Evolutionary conservation across 2,797 vertebrate genomes (phyloP), one percentile per base, ranked within the genome.

Genomic region (Myotis findleyi): DNA sequence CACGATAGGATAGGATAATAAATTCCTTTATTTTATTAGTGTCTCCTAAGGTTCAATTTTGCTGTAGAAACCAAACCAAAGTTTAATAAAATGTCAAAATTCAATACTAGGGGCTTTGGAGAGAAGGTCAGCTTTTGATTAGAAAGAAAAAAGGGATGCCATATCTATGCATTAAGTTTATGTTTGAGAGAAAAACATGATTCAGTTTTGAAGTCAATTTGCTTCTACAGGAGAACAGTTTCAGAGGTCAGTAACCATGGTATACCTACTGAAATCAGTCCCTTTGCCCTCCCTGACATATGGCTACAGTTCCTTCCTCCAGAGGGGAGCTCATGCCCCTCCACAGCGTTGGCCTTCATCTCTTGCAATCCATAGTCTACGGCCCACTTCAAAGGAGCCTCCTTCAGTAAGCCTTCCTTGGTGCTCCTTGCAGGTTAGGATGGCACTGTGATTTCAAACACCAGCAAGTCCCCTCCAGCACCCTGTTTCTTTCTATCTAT

Each of bases 1-100:
- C 21, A 47, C 18, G 14, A 21, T 38, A 57, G 1, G 11, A 25
- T 16, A 88, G 51, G 25, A 4, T 10, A 90, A 41, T 53, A 80
- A 71, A 49, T 47, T 68, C 0, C 5, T 77, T 89, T 76, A 51
- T 41, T 36, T 73, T 53, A 75, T 72, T 64, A 59, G 30, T 33
- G 13, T 80, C 69, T 91, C 7, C 47, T 69, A 44, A 84, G 87
- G 18, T 83, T 79, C 47, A 89, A 47, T 75, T 44, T 85, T 82
- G 38, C 64, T 88, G 93, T 94, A 80, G 81, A 72, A 88, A 83
- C 20, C 41, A 86, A 93, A 92, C 18, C 16, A 85, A 87, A 59
- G 23, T 93, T 80, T 85, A 87, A 75, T 33, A 72, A 92, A 87
- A 89, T 36, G 57, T 91, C 81, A 94, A 53, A 71, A 62, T 76